Base-by-base conservation (phyloP, 2,113 vertebrate species). In the Myrmophylax atrothorax region DNA sequence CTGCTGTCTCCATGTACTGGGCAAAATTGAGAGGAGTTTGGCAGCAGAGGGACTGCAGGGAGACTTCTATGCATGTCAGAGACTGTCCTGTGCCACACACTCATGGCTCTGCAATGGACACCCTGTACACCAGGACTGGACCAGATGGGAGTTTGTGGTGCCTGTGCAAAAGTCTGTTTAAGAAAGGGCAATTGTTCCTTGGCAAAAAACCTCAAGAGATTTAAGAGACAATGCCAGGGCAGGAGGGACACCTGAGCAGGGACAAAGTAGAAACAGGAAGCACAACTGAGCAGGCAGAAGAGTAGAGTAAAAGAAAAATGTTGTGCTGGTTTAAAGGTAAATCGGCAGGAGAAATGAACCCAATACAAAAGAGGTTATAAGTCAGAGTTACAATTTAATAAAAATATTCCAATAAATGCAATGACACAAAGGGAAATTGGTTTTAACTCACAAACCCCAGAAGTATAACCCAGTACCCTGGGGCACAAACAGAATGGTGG, bases 51-150 rank as follows among this genome's bases (percentile, higher is more conserved):
- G 13, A 8, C 19, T 31, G 24, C 20, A 68, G 49, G 31, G 28
- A 76, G 4, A 46, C 15, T 11, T 70, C 50, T 52, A 1, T 29
- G 40, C 0, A 0, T 28, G 55, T 38, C 33, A 56, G 25, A 29
- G 19, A 7, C 46, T 62, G 66, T 22, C 11, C 74, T 4, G 5
- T 64, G 23, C 29, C 47, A 55, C 22, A 9, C 52, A 11, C 13
- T 38, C 15, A 31, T 59, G 68, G 38, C 44, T 90, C 58, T 4
- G 18, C 42, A 35, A 0, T 11, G 68, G 31, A 24, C 22, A 7
- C 7, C 4, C 40, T 29, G 25, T 35, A 76, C 18, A 23, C 9
- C 53, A 38, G 23, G 40, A 44, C 26, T 33, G 38, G 25, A 35
- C 52, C 29, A 38, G 42, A 18, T 18, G 22, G n/a, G 7, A 90